Conservation (phyloP, 1,140 invertebrate genomes). For the Lasaia peninsularis region DNA sequence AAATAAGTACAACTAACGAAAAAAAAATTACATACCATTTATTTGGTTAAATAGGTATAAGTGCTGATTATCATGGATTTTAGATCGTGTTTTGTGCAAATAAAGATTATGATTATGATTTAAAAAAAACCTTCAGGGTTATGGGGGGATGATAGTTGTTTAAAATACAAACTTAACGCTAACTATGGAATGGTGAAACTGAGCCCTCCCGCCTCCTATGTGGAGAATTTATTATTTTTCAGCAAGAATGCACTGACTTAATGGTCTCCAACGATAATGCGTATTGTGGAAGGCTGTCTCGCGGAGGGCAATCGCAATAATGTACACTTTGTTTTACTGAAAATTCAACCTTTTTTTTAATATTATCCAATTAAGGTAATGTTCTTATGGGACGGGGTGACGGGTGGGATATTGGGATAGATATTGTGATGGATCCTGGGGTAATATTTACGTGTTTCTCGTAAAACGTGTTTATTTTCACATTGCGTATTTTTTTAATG, state of each 20-base stretch:
- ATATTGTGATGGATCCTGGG: no score
- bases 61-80: no score
- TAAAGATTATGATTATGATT: no score
- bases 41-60: no score
- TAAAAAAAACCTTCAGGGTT: no score
- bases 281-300: constrained; percentile 44
- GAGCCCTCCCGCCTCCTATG: constrained; percentile 39
- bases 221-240: constrained; percentile 59
- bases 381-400: constrained; percentile 19
- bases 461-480: no score
- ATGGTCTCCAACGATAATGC: constrained; percentile 60
- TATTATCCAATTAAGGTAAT: constrained; percentile 54
- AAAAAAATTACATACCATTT: no score
- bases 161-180: constrained; percentile 14
- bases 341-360: constrained; percentile 48
- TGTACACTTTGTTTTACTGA: constrained; percentile 46
- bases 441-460: no score
- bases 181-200: constrained; percentile 22
- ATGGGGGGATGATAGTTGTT: background rate
- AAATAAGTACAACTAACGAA: no score
- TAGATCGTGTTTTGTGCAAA: no score
- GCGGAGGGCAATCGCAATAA: constrained; percentile 63
- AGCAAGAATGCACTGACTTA: constrained; percentile 62
- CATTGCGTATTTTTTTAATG: no score
- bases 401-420: background rate